A percentile compares a stretch with the other conserved stretches of the same genome.
Evolutionary conservation across 92 coral and sea anemone species (phyloP).

Genomic region (Epizoanthus fatuus): DNA sequence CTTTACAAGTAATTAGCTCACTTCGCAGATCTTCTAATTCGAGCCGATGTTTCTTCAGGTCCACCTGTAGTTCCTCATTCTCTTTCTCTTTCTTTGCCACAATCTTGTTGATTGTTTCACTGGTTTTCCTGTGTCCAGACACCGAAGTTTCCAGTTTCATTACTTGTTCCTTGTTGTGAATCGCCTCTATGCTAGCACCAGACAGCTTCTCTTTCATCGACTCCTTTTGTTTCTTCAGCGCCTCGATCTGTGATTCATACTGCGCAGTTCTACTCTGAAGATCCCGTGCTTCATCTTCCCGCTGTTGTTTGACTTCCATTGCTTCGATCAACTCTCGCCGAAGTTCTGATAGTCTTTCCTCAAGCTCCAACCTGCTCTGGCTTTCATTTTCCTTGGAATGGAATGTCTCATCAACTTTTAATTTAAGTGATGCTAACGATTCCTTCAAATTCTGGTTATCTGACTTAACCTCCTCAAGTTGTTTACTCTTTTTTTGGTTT

Average conservation of each 20-base stretch:
- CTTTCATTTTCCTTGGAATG: background rate
- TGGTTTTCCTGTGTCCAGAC: conserved; percentile 19
- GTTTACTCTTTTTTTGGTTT: background rate
- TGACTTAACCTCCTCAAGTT: conserved; percentile 10
- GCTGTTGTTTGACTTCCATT: background rate
- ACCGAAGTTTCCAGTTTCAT: conserved; percentile 16
- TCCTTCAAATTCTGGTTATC: background rate
- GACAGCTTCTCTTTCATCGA: conserved; percentile 7
- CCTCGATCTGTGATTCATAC: conserved; percentile 18
- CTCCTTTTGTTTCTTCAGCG: conserved; percentile 4
- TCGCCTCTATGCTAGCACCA: background rate
- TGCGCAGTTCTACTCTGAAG: background rate
- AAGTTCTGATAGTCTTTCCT: background rate
- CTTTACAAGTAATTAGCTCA: background rate
- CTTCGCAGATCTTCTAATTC: background rate
- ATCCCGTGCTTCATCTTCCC: conserved; percentile 11
- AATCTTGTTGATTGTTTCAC: conserved; percentile 15
- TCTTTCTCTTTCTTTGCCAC: conserved; percentile 6
- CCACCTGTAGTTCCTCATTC: conserved; percentile 5
- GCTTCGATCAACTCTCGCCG: background rate
- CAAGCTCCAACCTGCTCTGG: background rate
- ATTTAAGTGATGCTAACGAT: background rate
- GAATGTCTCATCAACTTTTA: background rate
- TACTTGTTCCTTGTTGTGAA: conserved; percentile 16
- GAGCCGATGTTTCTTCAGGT: background rate